phyloP scores from a whole-genome alignment of 2,888 invertebrate species.

The Lamellibrachia columna region DNA sequence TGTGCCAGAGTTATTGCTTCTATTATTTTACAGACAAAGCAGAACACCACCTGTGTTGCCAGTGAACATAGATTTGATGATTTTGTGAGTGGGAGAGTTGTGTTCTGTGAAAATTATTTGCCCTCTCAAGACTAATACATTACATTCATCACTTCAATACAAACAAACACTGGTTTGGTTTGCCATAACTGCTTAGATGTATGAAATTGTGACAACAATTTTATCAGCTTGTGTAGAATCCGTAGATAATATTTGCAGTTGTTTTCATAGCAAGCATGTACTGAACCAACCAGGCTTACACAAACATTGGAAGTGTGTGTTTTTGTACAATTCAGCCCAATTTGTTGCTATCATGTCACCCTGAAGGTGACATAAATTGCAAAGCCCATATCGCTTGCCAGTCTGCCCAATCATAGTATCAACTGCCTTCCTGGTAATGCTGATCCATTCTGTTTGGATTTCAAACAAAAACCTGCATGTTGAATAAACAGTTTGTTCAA shows the following conservation, averaged over 20 bases:
- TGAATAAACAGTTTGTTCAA: slow-evolving; percentile 6
- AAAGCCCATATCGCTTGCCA: neutral
- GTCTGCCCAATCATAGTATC: neutral
- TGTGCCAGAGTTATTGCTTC: neutral
- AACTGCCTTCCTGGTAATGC: neutral
- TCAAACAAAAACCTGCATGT: slow-evolving; percentile 5
- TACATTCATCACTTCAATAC: neutral
- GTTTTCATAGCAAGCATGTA: neutral
- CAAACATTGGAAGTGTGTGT: neutral
- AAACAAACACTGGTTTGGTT: neutral
- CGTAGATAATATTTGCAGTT: neutral
- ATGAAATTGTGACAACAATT: neutral
- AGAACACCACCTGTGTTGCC: neutral
- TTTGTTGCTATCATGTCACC: slow-evolving; percentile 1
- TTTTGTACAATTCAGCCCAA: slow-evolving; percentile 7
- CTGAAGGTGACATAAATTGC: neutral
- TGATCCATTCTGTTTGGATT: slow-evolving; percentile 10
- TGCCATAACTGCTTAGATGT: neutral
- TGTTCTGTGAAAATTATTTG: neutral
- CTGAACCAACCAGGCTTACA: neutral
- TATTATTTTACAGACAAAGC: neutral
- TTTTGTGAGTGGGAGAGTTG: neutral
- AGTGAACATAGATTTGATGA: neutral
- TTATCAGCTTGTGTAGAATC: neutral
- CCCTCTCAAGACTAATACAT: neutral